phyloP scores from a whole-genome alignment of 2,113 vertebrate species.

The Puma concolor region DNA sequence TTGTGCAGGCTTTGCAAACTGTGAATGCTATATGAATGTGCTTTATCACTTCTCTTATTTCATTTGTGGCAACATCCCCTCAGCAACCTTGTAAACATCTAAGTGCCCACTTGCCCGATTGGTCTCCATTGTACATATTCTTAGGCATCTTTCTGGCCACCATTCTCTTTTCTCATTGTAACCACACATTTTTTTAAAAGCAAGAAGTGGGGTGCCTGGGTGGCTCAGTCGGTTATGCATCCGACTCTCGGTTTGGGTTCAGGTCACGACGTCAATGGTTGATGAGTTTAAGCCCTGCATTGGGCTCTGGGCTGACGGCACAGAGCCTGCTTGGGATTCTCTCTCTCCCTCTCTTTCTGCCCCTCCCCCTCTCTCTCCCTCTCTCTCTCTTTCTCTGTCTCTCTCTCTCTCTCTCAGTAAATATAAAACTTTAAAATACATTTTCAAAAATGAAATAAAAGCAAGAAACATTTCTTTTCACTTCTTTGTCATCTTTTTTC shows the following conservation, averaged over 20 bases:
- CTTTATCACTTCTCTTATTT: neutral
- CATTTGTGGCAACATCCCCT: rapidly evolving
- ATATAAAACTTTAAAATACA: no score
- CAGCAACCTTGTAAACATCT: neutral
- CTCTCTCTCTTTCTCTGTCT: no score
- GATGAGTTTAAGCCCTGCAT: no score
- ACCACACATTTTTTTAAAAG: neutral
- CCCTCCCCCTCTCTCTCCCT: no score
- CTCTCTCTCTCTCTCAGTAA: no score
- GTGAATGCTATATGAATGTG: rapidly evolving
- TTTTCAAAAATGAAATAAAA: no score
- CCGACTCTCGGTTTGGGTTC: no score
- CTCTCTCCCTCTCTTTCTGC: no score
- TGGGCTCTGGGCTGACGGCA: no score
- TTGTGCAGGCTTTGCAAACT: neutral
- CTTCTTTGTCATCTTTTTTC: neutral
- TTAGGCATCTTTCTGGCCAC: neutral
- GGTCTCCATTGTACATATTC: rapidly evolving
- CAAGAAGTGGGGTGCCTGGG: neutral
- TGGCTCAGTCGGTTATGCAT: no score
- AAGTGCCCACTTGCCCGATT: neutral
- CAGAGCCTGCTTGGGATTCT: no score
- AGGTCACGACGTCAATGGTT: no score
- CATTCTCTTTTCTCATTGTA: neutral
- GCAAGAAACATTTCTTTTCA: neutral